phyloP scores from a whole-genome alignment of 2,888 invertebrate genomes.

The Cephus runcator region DNA sequence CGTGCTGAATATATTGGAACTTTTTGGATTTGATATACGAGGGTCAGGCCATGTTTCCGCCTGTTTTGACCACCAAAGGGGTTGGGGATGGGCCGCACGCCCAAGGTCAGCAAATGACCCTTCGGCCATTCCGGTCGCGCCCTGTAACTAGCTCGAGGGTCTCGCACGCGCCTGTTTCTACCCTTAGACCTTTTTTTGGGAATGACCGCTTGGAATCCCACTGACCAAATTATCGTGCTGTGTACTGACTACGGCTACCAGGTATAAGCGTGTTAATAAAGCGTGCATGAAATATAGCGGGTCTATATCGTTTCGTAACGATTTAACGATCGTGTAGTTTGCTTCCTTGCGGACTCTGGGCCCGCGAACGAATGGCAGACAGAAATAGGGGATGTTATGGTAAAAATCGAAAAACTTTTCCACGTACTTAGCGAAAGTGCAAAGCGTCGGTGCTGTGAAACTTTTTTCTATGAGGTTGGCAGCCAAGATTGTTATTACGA shows the following conservation, averaged over 20 bases:
- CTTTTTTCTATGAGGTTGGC: neutral
- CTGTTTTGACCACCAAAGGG: slow-evolving; percentile 66
- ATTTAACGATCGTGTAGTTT: neutral
- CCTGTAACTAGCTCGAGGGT: slow-evolving; percentile 43
- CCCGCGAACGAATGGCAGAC: neutral
- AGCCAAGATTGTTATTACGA: neutral
- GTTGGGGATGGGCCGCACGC: slow-evolving; percentile 60
- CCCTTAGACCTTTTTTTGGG: slow-evolving; percentile 27
- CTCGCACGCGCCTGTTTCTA: slow-evolving; percentile 37
- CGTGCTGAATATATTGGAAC: neutral
- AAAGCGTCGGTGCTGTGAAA: neutral
- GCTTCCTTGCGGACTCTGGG: neutral
- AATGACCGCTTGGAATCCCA: slow-evolving; percentile 19
- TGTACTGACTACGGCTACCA: neutral
- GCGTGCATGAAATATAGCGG: slow-evolving; percentile 11
- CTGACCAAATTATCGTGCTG: slow-evolving; percentile 52
- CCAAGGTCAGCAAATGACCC: slow-evolving; percentile 59
- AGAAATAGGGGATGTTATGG: neutral
- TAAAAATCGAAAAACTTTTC: neutral
- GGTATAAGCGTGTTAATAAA: slow-evolving; percentile 8
- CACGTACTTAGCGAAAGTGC: neutral
- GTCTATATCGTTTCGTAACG: neutral
- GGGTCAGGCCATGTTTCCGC: slow-evolving; percentile 65
- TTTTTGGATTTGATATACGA: slow-evolving; percentile 54
- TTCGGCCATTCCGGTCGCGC: slow-evolving; percentile 49